These are phyloP conservation scores for Petrocephalus schoutedeni DNA, from an alignment of 2,797 vertebrate species.

Conservation along the genomic window DNA sequence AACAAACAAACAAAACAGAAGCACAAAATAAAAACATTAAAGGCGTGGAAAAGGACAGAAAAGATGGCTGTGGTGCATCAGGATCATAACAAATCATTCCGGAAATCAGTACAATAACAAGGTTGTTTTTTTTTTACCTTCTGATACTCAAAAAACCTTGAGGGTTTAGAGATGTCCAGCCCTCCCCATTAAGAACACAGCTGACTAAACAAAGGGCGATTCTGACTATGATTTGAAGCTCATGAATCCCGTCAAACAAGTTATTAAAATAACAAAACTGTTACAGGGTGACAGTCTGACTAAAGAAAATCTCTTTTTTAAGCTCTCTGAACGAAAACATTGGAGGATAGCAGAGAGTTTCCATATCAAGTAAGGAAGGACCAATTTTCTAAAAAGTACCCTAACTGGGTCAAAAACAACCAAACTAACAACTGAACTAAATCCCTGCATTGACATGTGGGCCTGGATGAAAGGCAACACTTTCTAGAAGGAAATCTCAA, in stretches of 20 bases:
- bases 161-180: background rate
- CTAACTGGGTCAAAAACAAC: background rate
- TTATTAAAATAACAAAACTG: background rate
- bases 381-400: background rate
- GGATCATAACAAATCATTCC: background rate
- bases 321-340: background rate
- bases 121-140: background rate
- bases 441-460: background rate
- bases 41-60: background rate
- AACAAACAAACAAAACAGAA: conserved; percentile 33
- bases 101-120: background rate
- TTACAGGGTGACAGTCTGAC: background rate
- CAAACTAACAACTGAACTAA: background rate
- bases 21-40: conserved; percentile 34
- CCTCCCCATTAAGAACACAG: background rate
- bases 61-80: background rate
- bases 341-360: background rate
- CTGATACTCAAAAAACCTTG: background rate
- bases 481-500: background rate
- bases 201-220: background rate
- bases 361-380: background rate
- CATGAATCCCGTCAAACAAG: background rate
- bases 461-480: background rate
- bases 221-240: background rate
- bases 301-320: background rate